Base-by-base conservation (phyloP, 1,140 invertebrate genomes). In the Trachelipus rathkii region DNA sequence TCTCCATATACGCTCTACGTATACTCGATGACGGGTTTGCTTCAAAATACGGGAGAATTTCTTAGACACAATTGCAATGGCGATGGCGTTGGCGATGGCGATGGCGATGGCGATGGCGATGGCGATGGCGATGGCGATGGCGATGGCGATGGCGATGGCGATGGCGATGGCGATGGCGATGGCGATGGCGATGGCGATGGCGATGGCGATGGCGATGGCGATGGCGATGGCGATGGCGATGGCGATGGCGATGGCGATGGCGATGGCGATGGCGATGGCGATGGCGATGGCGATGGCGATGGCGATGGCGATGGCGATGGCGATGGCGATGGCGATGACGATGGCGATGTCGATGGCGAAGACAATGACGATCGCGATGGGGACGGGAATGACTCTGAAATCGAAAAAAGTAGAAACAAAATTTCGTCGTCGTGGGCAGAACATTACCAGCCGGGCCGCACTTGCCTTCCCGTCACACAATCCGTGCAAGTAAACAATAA, bases 21-120 rank as follows among this genome's bases (percentile, higher is more conserved):
- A n/a, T n/a, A n/a, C n/a, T n/a, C n/a, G n/a, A n/a, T n/a, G n/a
- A n/a, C n/a, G n/a, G n/a, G n/a, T n/a, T n/a, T n/a, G n/a, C n/a
- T n/a, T n/a, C n/a, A n/a, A n/a, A n/a, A n/a, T n/a, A n/a, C n/a
- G n/a, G n/a, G n/a, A n/a, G n/a, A n/a, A n/a, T n/a, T n/a, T n/a
- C n/a, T n/a, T n/a, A n/a, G n/a, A n/a, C n/a, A n/a, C n/a, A n/a
- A n/a, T n/a, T n/a, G n/a, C n/a, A n/a, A n/a, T n/a, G n/a, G 50
- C 50, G 50, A n/a, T 53, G 50, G 50, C 50, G 50, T 53, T n/a
- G 50, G 50, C 50, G 50, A 53, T n/a, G 50, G 50, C n/a, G 50
- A 53, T n/a, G 50, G 50, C 50, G 50, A n/a, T n/a, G 50, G 50
- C 50, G 50, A n/a, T n/a, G 50, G n/a, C 10, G 50, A n/a, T 53